Conservation (phyloP, 2,797 vertebrate genomes). For the Cossypha niveicapilla region DNA sequence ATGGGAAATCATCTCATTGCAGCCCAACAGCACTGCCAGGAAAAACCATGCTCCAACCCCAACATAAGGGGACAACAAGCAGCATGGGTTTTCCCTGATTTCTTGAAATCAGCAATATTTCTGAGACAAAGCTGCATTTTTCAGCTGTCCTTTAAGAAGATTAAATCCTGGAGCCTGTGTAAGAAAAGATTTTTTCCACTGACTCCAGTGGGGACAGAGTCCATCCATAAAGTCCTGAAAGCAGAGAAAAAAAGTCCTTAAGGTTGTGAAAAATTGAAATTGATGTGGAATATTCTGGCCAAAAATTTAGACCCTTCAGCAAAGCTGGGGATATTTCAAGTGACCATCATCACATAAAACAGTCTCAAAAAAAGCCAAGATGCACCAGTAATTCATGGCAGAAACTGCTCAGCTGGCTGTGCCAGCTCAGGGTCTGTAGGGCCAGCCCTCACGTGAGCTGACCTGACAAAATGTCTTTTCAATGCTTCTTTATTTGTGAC, state of each 20-base stretch:
- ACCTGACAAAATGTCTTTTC: not conserved
- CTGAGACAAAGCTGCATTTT: not conserved
- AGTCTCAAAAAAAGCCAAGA: not conserved
- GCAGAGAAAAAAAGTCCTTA: not conserved
- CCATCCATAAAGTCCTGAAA: not conserved
- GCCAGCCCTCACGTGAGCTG: not conserved
- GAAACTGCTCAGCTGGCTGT: not conserved
- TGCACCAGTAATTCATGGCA: not conserved
- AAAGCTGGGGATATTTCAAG: not conserved
- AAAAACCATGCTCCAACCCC: rapidly evolving
- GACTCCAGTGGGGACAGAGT: not conserved
- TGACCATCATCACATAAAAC: not conserved
- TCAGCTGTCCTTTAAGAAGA: not conserved
- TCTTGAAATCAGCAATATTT: not conserved
- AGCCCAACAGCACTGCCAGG: rapidly evolving
- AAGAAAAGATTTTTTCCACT: not conserved
- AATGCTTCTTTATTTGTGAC: not conserved
- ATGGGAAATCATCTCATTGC: not conserved
- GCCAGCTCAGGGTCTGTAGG: not conserved
- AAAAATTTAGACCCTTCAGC: not conserved
- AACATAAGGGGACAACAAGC: not conserved
- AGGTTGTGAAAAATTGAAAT: not conserved
- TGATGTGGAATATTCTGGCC: not conserved
- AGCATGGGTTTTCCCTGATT: not conserved
- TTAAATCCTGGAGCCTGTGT: not conserved